phyloP scores from a whole-genome alignment of 2,888 invertebrate genomes.

The Scaptomyza cyrtandrae region DNA sequence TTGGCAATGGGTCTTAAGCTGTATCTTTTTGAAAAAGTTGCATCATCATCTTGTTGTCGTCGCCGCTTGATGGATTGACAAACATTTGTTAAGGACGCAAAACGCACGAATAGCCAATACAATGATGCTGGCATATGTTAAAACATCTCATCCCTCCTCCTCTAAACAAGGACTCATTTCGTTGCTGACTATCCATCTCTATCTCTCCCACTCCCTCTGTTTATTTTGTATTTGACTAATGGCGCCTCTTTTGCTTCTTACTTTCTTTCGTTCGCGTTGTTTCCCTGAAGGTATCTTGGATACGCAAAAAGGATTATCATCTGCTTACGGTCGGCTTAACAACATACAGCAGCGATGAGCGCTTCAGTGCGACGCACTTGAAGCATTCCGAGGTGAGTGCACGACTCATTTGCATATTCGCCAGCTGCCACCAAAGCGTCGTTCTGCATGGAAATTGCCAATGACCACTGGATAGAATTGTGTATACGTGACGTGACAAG shows the following conservation, averaged over 20 bases:
- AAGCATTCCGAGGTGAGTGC: constrained; percentile 92
- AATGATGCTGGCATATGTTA: constrained; percentile 63
- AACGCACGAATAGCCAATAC: constrained; percentile 37
- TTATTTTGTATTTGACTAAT: constrained; percentile 60
- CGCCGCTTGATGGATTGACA: constrained; percentile 74
- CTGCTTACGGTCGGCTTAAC: constrained; percentile 93
- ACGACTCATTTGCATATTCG: constrained; percentile 60
- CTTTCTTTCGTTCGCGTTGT: constrained; percentile 32
- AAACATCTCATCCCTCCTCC: constrained; percentile 32
- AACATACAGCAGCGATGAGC: constrained; percentile 94
- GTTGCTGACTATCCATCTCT: constrained; percentile 1
- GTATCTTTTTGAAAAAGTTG: constrained; percentile 67
- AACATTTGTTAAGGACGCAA: constrained; percentile 68
- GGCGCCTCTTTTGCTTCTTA: constrained; percentile 42
- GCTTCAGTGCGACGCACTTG: constrained; percentile 94
- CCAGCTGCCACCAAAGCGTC: constrained; percentile 9
- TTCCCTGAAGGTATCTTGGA: constrained; percentile 91
- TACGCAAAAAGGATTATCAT: constrained; percentile 93
- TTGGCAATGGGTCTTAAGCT: constrained; percentile 35
- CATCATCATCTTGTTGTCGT: constrained; percentile 73
- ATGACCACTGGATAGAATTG: constrained; percentile 9
- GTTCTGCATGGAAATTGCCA: constrained; percentile 21
- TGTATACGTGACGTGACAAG: constrained; percentile 51
- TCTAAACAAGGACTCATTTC: constrained; percentile 11
- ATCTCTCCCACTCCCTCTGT: neutral